Evolutionary conservation across 2,113 vertebrate genomes (phyloP), one percentile per base, ranked within the genome.

Genomic region (Morone saxatilis): DNA sequence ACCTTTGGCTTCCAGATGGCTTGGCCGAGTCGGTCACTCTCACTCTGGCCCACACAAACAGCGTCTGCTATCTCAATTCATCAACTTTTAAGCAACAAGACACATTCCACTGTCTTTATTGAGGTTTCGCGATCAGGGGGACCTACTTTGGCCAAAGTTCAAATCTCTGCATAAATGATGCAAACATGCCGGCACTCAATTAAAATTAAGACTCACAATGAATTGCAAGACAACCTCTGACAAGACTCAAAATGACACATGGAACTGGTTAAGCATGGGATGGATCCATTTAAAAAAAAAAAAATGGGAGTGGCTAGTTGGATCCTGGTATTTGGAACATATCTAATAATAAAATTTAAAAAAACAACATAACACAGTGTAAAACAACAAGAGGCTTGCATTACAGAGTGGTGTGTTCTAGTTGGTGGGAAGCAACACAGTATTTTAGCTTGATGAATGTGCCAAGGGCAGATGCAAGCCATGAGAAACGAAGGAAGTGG

Each of bases 1-100:
- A 31, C 84, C 76, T 85, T 85, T 81, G 77, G 85, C 81, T 80
- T 88, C 81, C 81, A 91, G 76, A 89, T 80, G 71, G 81, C 75
- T 78, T 40, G 51, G 54, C 73, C 63, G 54, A 76, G 60, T 63
- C 5, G 1, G 43, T 50, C 76, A 54, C 38, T 48, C 68, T 69
- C 19, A 36, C 56, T 70, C 45, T 19, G 63, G 57, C 63, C 57
- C 63, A 68, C 41, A 50, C 51, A 83, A 77, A 81, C 53, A 70
- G 4, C 2, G 47, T 67, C 57, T 88, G 61, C 66, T 51, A 76
- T 83, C 48, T 43, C 59, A 71, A 78, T 72, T 45, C 60, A 76
- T 45, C 9, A 79, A 73, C 31, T 68, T 31, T 48, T 20, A 62
- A 73, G 38, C 71, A 82, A 68, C 63, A 75, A 50, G 10, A 48